Evolutionary conservation across 2,888 invertebrate species (phyloP), one percentile per base, ranked within the genome.

Genomic region (Caenorhabditis drosophilae): DNA sequence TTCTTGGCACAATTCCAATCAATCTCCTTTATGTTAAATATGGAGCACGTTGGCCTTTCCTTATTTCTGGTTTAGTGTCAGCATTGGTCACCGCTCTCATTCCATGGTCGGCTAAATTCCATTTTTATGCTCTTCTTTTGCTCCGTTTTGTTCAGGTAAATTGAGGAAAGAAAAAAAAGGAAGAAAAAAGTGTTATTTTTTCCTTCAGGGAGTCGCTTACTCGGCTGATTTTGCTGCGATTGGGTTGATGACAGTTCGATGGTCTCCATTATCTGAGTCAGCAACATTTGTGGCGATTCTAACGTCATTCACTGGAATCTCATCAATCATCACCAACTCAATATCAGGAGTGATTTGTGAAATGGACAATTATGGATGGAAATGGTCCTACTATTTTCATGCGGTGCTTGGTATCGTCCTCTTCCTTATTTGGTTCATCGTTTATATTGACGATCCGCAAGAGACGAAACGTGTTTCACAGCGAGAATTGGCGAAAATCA

Each of bases 291-390:
- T 79, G n/a, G 67, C 74, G 7, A 52, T 77, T 9, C 51, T 79
- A 12, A 79, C 78, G 6, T 77, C 78, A 15, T 79, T 79, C 51
- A 70, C 79, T 2, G 72, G 77, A 1, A 48, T 79, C 22, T 73
- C 79, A 2, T 69, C 68, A 12, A 63, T 67, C 1, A 46, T 77
- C 25, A 78, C 79, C 20, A 79, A 78, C 38, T 59, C 73, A 0
- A 49, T 74, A 9, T 62, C 75, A 12, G 79, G 78, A 27, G 2
- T 60, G 15, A 59, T 64, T n/a, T 64, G 64, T 25, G 64, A 64
- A 35, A 58, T 54, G n/a, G n/a, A n/a, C 12, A 53, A 53, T 1
- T 51, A 60, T 9, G 67, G 71, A 2, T 71, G 71, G 71, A 54
- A 59, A 35, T 58, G 26, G 20, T 56, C 71, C 12, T 71, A 57